Base-by-base conservation (phyloP, 37 sponge, comb jelly and placozoan genomes). In the Cladorhizidae sp. region DNA sequence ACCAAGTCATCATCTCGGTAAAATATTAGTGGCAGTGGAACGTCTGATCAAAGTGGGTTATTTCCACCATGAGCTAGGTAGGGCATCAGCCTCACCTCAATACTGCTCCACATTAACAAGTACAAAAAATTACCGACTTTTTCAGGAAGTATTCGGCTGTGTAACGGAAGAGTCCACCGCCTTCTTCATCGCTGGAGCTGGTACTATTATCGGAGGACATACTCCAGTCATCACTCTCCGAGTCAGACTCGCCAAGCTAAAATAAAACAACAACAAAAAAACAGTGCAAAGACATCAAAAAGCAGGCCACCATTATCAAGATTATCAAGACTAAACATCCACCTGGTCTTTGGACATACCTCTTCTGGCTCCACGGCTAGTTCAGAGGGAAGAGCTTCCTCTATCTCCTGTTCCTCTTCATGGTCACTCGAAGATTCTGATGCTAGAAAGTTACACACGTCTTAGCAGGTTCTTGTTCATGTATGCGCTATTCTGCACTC, bases 61-160 rank as follows among this genome's bases (percentile, higher is more conserved):
- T n/a, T n/a, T n/a, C n/a, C n/a, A n/a, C n/a, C n/a, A n/a, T n/a
- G n/a, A n/a, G n/a, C n/a, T n/a, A n/a, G n/a, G n/a, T n/a, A n/a
- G n/a, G n/a, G n/a, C n/a, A n/a, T n/a, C n/a, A n/a, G n/a, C n/a
- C n/a, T n/a, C n/a, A n/a, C n/a, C n/a, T n/a, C n/a, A n/a, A n/a
- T n/a, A n/a, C n/a, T n/a, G n/a, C n/a, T n/a, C n/a, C n/a, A n/a
- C n/a, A n/a, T n/a, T n/a, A n/a, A n/a, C n/a, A n/a, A n/a, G n/a
- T n/a, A n/a, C n/a, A n/a, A n/a, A n/a, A 45, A 31, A 58, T 31
- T 74, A 64, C 81, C 54, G 31, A 85, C 86, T 84, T 93, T 56
- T 93, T 93, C 22, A 93, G 76, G 89, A 93, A 93, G 76, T 93
- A 93, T 20, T 81, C 89, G 1, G 78, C 84, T 37, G 87, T 87